phyloP scores from a whole-genome alignment of 92 coral and sea anemone genomes.

The Pocillopora meandrina region DNA sequence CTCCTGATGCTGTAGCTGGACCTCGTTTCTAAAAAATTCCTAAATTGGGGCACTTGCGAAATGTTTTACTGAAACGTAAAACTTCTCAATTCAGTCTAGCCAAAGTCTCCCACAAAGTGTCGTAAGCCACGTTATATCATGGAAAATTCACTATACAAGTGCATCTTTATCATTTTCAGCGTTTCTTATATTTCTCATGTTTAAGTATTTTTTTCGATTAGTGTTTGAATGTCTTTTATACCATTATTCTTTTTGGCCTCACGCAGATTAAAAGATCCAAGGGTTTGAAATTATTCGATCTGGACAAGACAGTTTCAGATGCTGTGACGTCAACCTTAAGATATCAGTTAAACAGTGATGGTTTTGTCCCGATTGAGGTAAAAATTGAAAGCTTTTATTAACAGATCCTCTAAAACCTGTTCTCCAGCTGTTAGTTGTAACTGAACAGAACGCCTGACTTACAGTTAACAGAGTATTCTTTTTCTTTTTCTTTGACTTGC shows the following conservation, averaged over 20 bases:
- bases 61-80: too few relatives aligned
- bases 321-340: constrained; percentile 64
- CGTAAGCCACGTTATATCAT: too few relatives aligned
- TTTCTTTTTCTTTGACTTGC: not conserved
- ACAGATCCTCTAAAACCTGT: not conserved
- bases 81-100: too few relatives aligned
- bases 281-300: constrained; percentile 78
- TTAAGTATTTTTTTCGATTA: too few relatives aligned
- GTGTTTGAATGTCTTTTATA: not conserved
- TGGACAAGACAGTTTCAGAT: constrained; percentile 58
- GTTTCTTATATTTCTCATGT: too few relatives aligned
- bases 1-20: too few relatives aligned
- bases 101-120: too few relatives aligned
- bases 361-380: constrained; percentile 68
- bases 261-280: constrained; percentile 72
- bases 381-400: not conserved
- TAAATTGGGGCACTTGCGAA: too few relatives aligned
- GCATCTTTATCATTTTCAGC: too few relatives aligned
- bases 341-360: constrained; percentile 58
- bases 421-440: not conserved
- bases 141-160: too few relatives aligned
- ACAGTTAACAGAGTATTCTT: not conserved
- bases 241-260: not conserved
- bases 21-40: too few relatives aligned
- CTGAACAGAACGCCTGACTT: too few relatives aligned